Evolutionary conservation across 2,113 vertebrate species (phyloP).

Genomic region (Ciconia boyciana): DNA sequence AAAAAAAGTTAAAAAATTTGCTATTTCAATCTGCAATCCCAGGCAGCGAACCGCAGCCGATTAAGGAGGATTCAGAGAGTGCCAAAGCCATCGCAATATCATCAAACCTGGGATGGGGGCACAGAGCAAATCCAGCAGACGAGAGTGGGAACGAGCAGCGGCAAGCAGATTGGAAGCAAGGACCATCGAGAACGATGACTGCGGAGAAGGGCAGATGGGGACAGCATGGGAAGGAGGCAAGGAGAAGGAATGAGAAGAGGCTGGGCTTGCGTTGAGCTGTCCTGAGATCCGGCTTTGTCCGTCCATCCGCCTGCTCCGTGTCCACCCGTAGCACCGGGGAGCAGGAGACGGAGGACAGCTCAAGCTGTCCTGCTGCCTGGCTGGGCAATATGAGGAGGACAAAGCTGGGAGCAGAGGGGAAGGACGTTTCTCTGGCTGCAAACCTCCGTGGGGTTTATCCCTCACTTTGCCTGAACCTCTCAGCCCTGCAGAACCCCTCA

Average conservation of each 20-base stretch:
- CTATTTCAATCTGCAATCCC: background rate
- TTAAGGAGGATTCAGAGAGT: background rate
- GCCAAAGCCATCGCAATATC: background rate
- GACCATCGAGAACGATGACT: rapidly evolving
- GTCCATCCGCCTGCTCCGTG: background rate
- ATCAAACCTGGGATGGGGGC: background rate
- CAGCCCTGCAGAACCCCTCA: background rate
- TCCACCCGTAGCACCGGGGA: background rate
- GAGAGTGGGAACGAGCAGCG: background rate
- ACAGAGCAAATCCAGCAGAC: background rate
- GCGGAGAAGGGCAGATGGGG: background rate
- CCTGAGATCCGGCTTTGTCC: background rate
- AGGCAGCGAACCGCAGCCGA: background rate
- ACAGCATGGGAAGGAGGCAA: background rate
- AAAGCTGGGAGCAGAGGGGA: background rate
- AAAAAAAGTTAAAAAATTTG: too few species aligned
- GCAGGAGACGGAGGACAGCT: background rate
- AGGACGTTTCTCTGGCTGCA: background rate
- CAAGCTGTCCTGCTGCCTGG: background rate
- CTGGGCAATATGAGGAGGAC: background rate
- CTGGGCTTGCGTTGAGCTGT: background rate
- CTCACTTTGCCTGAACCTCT: background rate
- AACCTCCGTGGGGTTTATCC: background rate
- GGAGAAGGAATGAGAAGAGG: background rate
- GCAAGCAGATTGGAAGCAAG: background rate